Conservation (phyloP, 2,797 vertebrate species). For the Limnodromus scolopaceus region DNA sequence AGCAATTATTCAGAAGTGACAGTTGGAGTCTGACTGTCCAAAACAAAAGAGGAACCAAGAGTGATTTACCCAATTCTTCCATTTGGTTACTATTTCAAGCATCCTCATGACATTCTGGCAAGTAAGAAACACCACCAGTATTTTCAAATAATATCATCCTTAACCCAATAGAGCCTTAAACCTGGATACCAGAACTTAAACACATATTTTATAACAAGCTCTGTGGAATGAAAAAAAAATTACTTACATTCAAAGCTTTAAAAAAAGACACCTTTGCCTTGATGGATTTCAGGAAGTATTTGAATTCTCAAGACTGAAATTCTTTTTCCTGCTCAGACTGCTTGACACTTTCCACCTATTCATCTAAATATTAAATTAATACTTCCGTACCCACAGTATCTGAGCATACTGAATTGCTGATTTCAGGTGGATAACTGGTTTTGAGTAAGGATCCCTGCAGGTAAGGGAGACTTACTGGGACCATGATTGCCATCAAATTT, state of each 20-base stretch:
- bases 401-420: not conserved
- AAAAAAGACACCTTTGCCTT: not conserved
- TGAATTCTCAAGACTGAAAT: not conserved
- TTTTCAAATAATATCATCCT: not conserved
- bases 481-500: not conserved
- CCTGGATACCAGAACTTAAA: not conserved
- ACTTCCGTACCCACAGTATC: not conserved
- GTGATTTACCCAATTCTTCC: accelerated
- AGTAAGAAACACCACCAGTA: not conserved
- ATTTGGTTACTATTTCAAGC: not conserved
- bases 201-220: not conserved
- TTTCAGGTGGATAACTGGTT: not conserved
- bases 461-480: not conserved
- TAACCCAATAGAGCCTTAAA: not conserved
- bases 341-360: not conserved
- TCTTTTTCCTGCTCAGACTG: not conserved
- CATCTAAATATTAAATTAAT: not conserved
- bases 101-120: not conserved
- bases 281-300: not conserved
- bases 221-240: not conserved
- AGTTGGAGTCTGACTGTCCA: not conserved
- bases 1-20: not conserved
- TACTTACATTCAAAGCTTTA: not conserved
- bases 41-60: not conserved
- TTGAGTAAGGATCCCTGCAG: not conserved